Base-by-base conservation (phyloP, 1,140 invertebrate species). In the Procambarus clarkii region DNA sequence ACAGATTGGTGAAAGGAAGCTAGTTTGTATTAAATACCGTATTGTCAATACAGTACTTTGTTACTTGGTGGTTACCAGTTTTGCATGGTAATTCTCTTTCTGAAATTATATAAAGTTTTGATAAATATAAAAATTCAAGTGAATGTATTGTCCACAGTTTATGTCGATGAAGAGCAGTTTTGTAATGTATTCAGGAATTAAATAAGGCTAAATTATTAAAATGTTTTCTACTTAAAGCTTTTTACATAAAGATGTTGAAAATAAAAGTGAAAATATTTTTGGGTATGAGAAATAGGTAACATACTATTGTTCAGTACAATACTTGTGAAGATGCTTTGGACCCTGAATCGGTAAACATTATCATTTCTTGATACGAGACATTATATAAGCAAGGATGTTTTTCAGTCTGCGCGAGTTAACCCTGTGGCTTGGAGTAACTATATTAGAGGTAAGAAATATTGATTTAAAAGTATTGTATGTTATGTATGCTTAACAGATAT, bases 351-450 rank as follows among this genome's bases (percentile, higher is more conserved):
- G 60, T 18, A 64, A 64, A 64, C 18, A 18, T 64, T 21, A 18
- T 11, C 7, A 64, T 64, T 18, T 64, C 50, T 18, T 18, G 60
- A 64, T 18, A 64, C 13, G 4, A 64, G 60, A 21, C 21, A 8
- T 24, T 11, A 24, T 34, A 74, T 8, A 74, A 54, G 74, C 54
- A 60, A 86, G 21, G 45, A 88, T 88, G 86, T 88, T 88, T 74
- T 88, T 88, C 77, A 88, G 78, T 54, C 46, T 88, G 60, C 60
- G 58, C 21, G 86, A 88, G 60, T 60, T 88, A 76, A 88, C 77
- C 2, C 7, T 77, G 8, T 88, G 86, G 86, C 86, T 88, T 21
- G 86, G 86, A 24, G 86, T 88, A 76, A 80, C 86, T 24, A 60
- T 88, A 44, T 34, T 88, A 46, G 86, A 88, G 86, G 86, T 88